Conservation (phyloP, 2,113 vertebrate genomes). For the Urocynchramus pylzowi region DNA sequence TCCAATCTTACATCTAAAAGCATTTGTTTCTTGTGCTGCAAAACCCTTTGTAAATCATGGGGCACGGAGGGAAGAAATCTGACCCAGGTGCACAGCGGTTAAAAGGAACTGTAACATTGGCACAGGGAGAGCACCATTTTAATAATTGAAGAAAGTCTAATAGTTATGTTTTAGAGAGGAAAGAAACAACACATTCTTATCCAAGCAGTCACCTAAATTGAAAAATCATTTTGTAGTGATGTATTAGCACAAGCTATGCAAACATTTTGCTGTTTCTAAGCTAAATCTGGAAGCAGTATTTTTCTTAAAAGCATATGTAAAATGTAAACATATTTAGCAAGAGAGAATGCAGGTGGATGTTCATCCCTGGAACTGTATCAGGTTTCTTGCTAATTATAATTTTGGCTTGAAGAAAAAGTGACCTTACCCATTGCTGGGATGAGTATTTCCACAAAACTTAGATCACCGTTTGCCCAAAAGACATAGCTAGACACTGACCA, state of each 20-base stretch:
- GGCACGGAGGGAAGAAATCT: neutral
- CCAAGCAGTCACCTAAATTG: neutral
- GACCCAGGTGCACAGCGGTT: neutral
- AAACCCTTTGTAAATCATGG: neutral
- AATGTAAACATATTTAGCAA: neutral
- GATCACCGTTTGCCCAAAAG: neutral
- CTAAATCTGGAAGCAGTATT: neutral
- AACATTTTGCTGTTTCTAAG: neutral
- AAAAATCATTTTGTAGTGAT: neutral
- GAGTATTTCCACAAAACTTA: neutral
- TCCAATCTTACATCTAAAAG: neutral
- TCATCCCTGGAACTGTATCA: neutral
- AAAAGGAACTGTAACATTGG: neutral
- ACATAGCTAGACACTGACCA: constrained; percentile 54
- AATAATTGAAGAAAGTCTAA: constrained; percentile 15
- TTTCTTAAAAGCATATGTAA: neutral
- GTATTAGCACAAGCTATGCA: neutral
- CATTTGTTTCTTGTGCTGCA: neutral
- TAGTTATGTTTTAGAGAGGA: neutral
- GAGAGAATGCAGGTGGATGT: neutral
- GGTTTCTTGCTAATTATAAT: constrained; percentile 11
- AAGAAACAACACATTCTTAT: neutral
- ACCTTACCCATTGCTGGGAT: neutral
- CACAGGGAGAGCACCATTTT: neutral
- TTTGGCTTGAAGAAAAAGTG: neutral